phyloP scores from a whole-genome alignment of 2,113 vertebrate genomes.

The Dolichallabes microphthalmus region DNA sequence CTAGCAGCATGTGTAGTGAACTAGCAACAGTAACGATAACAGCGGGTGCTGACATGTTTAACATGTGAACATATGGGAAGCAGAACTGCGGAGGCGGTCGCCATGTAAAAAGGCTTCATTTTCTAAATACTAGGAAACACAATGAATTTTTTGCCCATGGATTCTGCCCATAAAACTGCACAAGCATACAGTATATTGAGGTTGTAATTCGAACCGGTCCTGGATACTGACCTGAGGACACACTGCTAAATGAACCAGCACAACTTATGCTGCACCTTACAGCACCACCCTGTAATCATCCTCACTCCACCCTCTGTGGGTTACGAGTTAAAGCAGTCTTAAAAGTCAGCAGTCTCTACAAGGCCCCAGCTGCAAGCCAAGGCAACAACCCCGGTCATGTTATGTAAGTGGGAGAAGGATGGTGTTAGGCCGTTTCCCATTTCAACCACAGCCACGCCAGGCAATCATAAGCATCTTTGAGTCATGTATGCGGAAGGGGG shows the following conservation, averaged over 20 bases:
- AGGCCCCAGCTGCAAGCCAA: background rate
- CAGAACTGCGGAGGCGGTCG: background rate
- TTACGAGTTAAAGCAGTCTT: background rate
- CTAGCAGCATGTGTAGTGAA: background rate
- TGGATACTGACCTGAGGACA: background rate
- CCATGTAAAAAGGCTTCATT: background rate
- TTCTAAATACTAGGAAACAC: background rate
- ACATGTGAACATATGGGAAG: background rate
- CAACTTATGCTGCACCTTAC: background rate
- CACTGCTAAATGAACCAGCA: background rate
- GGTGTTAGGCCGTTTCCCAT: background rate
- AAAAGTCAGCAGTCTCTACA: background rate
- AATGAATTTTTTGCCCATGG: background rate
- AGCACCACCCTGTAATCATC: constrained; percentile 3
- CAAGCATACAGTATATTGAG: background rate
- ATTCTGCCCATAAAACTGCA: background rate
- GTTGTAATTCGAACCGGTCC: background rate
- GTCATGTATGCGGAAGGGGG: background rate
- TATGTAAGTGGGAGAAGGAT: background rate
- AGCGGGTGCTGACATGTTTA: constrained; percentile 5
- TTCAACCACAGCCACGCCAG: background rate
- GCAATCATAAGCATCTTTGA: background rate
- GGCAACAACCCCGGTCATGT: no score
- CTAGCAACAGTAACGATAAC: background rate
- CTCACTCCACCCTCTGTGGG: background rate